Evolutionary conservation across 2,888 invertebrate species (phyloP), one percentile per base, ranked within the genome.

Genomic region (Druceiella hillmani): DNA sequence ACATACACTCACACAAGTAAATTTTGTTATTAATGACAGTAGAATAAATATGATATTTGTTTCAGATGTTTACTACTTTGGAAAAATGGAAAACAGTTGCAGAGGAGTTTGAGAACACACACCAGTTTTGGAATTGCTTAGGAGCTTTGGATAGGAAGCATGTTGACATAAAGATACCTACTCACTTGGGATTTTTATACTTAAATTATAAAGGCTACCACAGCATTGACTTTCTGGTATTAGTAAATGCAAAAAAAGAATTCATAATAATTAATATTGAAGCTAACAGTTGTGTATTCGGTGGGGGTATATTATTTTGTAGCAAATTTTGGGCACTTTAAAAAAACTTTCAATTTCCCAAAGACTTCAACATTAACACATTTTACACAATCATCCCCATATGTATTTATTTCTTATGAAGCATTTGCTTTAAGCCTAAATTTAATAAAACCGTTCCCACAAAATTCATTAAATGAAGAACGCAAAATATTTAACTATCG

Each of bases 51-150:
- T n/a, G n/a, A n/a, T n/a, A n/a, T n/a, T n/a, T n/a, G n/a, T n/a
- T n/a, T n/a, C n/a, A n/a, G n/a, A n/a, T n/a, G n/a, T n/a, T n/a
- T n/a, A n/a, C n/a, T n/a, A n/a, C 38, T 29, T 24, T 28, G 35
- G 39, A 39, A 26, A 26, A 24, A 29, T 39, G 39, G 39, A 39
- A 39, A 35, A 35, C 16, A 15, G 31, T 35, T 34, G 39, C 25
- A 13, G 5, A 12, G 16, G 39, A 34, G 29, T 39, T 39, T 37
- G 33, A 32, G 14, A 36, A 37, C 20, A 40, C 27, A 41, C 33
- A 41, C 37, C 36, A 27, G 25, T 33, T 41, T 37, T 37, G 37
- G 36, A 41, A 36, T 32, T 41, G 33, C 36, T 27, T 41, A 25
- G 41, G 41, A 37, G 32, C 32, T 32, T 27, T 41, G 20, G 33